Base-by-base conservation (phyloP, 2,113 vertebrate genomes). In the Sylvietta virens region DNA sequence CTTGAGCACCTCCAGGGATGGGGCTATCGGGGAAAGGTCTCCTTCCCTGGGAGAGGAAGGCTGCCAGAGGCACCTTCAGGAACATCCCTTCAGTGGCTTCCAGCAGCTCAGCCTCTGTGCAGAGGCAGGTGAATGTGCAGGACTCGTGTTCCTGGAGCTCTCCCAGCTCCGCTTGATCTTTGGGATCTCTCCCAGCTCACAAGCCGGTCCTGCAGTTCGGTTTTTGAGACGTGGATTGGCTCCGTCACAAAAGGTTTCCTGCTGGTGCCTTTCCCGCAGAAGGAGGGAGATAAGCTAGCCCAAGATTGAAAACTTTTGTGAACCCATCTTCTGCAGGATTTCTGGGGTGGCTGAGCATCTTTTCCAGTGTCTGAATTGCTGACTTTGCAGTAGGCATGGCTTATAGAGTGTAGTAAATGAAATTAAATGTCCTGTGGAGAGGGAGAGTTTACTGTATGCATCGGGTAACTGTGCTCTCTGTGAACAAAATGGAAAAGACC, bases 21-120 rank as follows among this genome's bases (percentile, higher is more conserved):
- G 37, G 15, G 15, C 16, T 39, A 0, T 20, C 0, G 3, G 26
- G 31, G 2, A 19, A 21, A 10, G 60, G 9, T 37, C 15, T n/a
- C 23, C 42, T 78, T 30, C 42, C 40, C 47, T 9, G 7, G n/a
- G 13, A 60, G 31, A 31, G 9, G 11, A 13, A 30, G 7, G 71
- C 42, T 61, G 28, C 19, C 67, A 31, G 69, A 13, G 6, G 30
- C 30, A 4, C 11, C 60, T 62, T 24, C 2, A 40, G 53, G 13
- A 78, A 24, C 15, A 33, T 53, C 69, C 19, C 28, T 19, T n/a
- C n/a, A n/a, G 56, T 4, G 27, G 44, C n/a, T 83, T 54, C 40
- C n/a, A 26, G 82, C n/a, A 20, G 50, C 56, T 70, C 72, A 23
- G 67, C 0, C 0, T n/a, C 51, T 24, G 15, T 33, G n/a, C 4